Percentiles rank a stretch among this genome's conserved stretches.
Evolutionary conservation across 2,797 vertebrate species (phyloP).

Genomic region (Pygocentrus nattereri): DNA sequence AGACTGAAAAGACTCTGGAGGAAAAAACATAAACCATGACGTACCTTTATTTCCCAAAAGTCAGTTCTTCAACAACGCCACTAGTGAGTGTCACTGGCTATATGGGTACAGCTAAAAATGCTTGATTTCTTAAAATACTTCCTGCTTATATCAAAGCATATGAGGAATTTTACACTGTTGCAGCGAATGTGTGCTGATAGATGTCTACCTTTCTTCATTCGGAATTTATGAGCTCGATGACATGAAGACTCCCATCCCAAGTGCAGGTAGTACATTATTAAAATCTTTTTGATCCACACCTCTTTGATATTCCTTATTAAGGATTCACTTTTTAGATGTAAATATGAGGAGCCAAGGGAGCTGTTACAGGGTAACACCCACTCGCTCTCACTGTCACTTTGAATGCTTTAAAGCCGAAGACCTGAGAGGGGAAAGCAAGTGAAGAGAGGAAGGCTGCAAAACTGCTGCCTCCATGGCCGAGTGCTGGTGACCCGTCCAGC

Average conservation of each 20-base stretch:
- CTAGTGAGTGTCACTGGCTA: constrained; percentile 30
- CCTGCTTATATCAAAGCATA: constrained; percentile 40
- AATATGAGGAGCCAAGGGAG: constrained; percentile 59
- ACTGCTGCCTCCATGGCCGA: background rate
- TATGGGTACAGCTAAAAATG: constrained; percentile 51
- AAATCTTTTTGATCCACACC: constrained; percentile 59
- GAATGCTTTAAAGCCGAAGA: constrained; percentile 46
- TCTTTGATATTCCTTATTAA: constrained; percentile 62
- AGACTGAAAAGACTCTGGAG: constrained; percentile 34
- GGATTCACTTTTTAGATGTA: constrained; percentile 64
- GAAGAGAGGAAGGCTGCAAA: constrained; percentile 10
- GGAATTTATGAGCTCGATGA: constrained; percentile 58
- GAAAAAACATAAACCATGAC: constrained; percentile 38
- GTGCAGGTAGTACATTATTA: constrained; percentile 62
- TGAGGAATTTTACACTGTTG: constrained; percentile 46
- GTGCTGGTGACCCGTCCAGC: constrained; percentile 18
- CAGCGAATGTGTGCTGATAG: constrained; percentile 51
- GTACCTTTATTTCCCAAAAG: constrained; percentile 43
- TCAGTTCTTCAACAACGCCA: constrained; percentile 33
- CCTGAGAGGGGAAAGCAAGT: constrained; percentile 40
- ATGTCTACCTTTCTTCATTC: constrained; percentile 55
- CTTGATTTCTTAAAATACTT: constrained; percentile 53
- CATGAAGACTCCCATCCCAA: constrained; percentile 47
- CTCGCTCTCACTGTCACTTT: constrained; percentile 54
- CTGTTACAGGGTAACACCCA: constrained; percentile 62